Percentiles rank a stretch among this genome's conserved stretches.
phyloP scores from a whole-genome alignment of 2,797 vertebrate species.

The Esox lucius region DNA sequence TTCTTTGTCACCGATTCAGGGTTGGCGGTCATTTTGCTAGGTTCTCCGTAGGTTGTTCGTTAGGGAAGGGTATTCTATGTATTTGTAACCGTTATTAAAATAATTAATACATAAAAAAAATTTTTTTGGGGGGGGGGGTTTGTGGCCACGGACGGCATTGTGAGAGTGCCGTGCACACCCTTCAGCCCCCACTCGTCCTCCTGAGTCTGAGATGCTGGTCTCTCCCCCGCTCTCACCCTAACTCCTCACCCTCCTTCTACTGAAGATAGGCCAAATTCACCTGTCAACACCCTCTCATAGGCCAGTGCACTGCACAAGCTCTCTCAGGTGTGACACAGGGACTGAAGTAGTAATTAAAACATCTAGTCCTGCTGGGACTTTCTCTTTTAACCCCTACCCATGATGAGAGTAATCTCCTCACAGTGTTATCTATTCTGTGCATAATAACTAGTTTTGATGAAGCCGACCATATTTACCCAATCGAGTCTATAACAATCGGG shows the following conservation, averaged over 20 bases:
- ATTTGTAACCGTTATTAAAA: too few species aligned
- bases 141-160: background rate
- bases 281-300: conserved; percentile 59
- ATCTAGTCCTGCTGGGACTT: conserved; percentile 18
- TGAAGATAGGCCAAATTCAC: conserved; percentile 22
- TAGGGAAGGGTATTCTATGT: background rate
- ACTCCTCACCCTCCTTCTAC: background rate
- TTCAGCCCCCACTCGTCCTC: background rate
- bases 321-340: conserved; percentile 49
- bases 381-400: background rate
- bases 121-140: too few species aligned
- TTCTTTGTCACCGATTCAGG: conserved; percentile 6
- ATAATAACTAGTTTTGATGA: background rate
- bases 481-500: background rate
- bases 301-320: conserved; percentile 26
- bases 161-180: background rate
- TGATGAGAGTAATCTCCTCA: background rate
- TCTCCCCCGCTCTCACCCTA: background rate
- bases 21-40: background rate
- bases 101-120: too few species aligned
- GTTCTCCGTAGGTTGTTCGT: background rate
- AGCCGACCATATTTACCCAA: background rate
- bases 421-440: background rate
- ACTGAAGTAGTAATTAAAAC: conserved; percentile 44
- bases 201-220: background rate